Percentiles rank a stretch among this genome's conserved stretches.
phyloP scores from a whole-genome alignment of 2,888 invertebrate species.

The Drosophila mimetica region DNA sequence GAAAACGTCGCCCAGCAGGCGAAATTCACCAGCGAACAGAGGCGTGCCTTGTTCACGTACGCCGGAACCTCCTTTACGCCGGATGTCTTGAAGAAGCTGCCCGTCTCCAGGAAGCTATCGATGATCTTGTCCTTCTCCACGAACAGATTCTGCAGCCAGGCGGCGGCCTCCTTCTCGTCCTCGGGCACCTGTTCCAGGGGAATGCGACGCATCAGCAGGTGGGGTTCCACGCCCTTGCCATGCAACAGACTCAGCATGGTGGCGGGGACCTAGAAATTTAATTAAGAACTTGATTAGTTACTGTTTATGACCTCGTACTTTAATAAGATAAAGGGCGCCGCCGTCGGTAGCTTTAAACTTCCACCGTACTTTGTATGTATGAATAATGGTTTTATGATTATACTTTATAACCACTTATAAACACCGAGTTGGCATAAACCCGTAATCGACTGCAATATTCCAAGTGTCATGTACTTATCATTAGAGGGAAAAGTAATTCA shows the following conservation, averaged over 20 bases:
- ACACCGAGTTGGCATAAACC: neutral
- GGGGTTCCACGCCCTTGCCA: constrained; percentile 90
- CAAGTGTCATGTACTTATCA: neutral
- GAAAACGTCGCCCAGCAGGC: constrained; percentile 86
- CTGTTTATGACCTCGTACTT: neutral
- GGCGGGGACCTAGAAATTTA: constrained; percentile 86
- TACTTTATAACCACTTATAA: neutral
- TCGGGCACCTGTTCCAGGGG: constrained; percentile 92
- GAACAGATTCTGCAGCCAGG: constrained; percentile 93
- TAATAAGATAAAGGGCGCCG: neutral
- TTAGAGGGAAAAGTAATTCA: neutral
- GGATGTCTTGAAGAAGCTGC: constrained; percentile 91
- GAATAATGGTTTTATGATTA: neutral
- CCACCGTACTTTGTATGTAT: no score
- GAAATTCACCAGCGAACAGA: constrained; percentile 89
- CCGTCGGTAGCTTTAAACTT: neutral
- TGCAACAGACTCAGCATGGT: constrained; percentile 91
- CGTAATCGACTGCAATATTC: neutral
- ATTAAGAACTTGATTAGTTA: neutral
- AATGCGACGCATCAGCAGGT: constrained; percentile 92
- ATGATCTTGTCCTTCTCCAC: constrained; percentile 89
- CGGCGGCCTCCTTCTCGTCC: constrained; percentile 88
- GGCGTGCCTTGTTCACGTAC: constrained; percentile 86
- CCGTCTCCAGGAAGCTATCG: constrained; percentile 85
- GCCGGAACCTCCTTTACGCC: constrained; percentile 88